A percentile compares a stretch with the other conserved stretches of the same genome.
phyloP scores from a whole-genome alignment of 2,113 vertebrate species.

The Podarcis muralis region DNA sequence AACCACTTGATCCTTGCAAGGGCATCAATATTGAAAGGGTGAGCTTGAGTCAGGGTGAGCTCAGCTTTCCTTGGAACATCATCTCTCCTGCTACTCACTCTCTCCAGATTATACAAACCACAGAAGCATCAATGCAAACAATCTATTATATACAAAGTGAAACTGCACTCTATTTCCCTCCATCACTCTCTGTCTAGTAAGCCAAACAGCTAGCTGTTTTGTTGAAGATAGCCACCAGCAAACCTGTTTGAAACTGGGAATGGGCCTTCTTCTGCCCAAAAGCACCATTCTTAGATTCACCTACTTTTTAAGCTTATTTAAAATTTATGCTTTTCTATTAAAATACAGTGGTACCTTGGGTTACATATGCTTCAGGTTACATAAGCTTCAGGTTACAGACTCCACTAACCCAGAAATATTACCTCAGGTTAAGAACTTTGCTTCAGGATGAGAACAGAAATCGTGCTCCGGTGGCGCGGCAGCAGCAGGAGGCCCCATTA shows the following conservation, averaged over 20 bases:
- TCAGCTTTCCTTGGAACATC: conserved; percentile 43
- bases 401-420: no score
- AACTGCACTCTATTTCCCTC: conserved; percentile 25
- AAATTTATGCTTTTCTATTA: background rate
- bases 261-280: background rate
- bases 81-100: conserved; percentile 34
- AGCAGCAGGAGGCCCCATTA: no score
- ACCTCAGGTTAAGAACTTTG: no score
- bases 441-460: no score
- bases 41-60: conserved; percentile 20
- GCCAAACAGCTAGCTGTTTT: conserved; percentile 26
- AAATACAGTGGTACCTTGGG: no score
- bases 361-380: no score
- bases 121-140: conserved; percentile 42
- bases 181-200: conserved; percentile 6
- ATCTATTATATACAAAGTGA: conserved; percentile 46
- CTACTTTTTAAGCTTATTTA: background rate
- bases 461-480: no score
- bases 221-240: background rate
- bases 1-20: conserved; percentile 36
- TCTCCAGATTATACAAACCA: conserved; percentile 41
- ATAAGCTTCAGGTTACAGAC: no score
- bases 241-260: background rate
- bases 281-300: background rate
- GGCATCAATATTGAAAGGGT: conserved; percentile 20